These are phyloP conservation scores for Scyliorhinus canicula DNA, from an alignment of 2,797 vertebrate genomes.

Conservation along the genomic window DNA sequence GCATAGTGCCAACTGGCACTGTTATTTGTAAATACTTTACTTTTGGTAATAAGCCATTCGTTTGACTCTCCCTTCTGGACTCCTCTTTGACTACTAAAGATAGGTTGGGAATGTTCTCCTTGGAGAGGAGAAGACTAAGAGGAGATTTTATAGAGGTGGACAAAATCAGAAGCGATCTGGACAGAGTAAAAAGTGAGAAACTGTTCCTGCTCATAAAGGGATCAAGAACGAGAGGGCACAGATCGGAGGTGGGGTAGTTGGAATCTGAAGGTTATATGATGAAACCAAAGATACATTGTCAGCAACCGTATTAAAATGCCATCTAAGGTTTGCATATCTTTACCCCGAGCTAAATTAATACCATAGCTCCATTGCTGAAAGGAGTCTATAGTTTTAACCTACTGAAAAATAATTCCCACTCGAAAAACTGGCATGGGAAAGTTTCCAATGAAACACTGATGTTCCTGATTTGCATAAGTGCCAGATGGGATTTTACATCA, in stretches of 20 bases:
- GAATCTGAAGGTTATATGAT: background rate
- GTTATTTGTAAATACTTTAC: too few relatives aligned
- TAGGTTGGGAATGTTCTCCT: too few relatives aligned
- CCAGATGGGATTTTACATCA: background rate
- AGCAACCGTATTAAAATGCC: background rate
- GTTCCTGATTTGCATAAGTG: background rate
- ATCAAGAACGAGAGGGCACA: too few relatives aligned
- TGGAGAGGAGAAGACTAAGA: too few relatives aligned
- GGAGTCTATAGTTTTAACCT: background rate
- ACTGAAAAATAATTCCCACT: background rate
- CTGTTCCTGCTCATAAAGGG: too few relatives aligned
- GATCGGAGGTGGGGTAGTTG: background rate
- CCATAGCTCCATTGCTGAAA: background rate
- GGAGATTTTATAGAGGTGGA: too few relatives aligned
- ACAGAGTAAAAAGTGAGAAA: too few relatives aligned
- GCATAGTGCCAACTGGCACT: too few relatives aligned
- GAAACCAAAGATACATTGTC: background rate
- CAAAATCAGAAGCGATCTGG: too few relatives aligned
- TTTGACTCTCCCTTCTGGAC: too few relatives aligned
- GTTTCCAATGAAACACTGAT: background rate
- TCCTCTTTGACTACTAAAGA: too few relatives aligned
- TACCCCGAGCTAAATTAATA: background rate
- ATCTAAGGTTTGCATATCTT: background rate
- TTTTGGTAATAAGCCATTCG: too few relatives aligned
- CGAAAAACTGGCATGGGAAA: background rate